Evolutionary conservation across 2,113 vertebrate species (phyloP).

Genomic region (Scytalopus superciliaris): DNA sequence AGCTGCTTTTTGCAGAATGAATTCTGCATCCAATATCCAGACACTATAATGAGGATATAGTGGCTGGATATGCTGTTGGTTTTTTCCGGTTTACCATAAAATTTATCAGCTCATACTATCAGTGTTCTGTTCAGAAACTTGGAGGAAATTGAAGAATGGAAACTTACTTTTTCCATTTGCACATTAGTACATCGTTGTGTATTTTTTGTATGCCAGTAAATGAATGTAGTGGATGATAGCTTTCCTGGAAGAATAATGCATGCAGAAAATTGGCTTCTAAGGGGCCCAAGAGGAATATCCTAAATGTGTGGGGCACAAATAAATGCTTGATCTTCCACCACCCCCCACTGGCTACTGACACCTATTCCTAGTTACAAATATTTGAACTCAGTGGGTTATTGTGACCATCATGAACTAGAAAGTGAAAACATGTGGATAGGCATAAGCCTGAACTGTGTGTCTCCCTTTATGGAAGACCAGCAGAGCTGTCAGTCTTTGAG

Average conservation of each 20-base stretch:
- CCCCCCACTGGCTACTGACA: background rate
- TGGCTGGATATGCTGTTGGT: background rate
- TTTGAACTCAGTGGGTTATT: background rate
- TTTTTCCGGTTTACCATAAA: background rate
- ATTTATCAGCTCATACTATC: background rate
- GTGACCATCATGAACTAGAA: background rate
- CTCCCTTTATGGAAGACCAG: background rate
- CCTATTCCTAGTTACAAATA: background rate
- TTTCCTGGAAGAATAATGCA: background rate
- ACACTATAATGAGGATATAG: background rate
- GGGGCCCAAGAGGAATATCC: background rate
- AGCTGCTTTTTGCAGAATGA: background rate
- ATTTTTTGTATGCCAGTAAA: background rate
- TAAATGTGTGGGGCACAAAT: background rate
- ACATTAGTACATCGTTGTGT: rapidly evolving
- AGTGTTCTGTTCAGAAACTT: background rate
- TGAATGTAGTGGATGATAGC: background rate
- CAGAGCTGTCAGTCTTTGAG: background rate
- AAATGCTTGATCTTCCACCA: background rate
- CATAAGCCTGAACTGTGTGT: background rate
- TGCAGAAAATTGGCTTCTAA: background rate
- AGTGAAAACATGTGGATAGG: background rate
- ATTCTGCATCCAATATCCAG: background rate
- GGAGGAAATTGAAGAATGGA: background rate
- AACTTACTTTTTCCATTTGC: background rate